A percentile compares a stretch with the other conserved stretches of the same genome.
Evolutionary conservation across 2,797 vertebrate genomes (phyloP).

Genomic region (Chaetodon trifasciatus): DNA sequence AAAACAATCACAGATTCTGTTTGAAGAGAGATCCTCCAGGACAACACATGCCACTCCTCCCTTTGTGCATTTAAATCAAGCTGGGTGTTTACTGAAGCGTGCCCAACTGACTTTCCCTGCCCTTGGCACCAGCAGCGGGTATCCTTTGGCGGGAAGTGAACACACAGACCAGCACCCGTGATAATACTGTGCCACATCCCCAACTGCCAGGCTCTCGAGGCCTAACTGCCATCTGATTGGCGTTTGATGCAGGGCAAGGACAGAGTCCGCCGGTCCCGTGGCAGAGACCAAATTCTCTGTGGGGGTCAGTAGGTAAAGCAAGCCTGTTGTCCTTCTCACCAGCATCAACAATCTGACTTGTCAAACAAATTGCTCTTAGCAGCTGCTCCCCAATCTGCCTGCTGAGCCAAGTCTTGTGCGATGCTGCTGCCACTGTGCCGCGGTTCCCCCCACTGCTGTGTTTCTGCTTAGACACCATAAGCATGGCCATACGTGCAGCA

Average conservation of each 20-base stretch:
- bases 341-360: conserved; percentile 66
- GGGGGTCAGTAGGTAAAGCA: conserved; percentile 45
- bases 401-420: conserved; percentile 60
- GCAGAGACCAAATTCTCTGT: conserved; percentile 39
- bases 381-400: conserved; percentile 79
- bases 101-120: conserved; percentile 55
- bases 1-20: conserved; percentile 70
- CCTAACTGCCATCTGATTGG: conserved; percentile 36
- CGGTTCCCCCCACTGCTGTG: conserved; percentile 63
- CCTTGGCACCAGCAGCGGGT: conserved; percentile 50
- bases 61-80: conserved; percentile 68
- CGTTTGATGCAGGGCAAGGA: conserved; percentile 37
- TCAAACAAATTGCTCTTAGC: conserved; percentile 79
- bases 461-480: conserved; percentile 68
- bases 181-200: conserved; percentile 36
- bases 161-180: conserved; percentile 32
- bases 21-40: conserved; percentile 67
- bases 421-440: conserved; percentile 32
- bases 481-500: conserved; percentile 60
- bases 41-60: conserved; percentile 44
- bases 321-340: conserved; percentile 47
- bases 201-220: conserved; percentile 35
- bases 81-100: conserved; percentile 65
- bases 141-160: conserved; percentile 51
- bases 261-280: conserved; percentile 26